phyloP scores from a whole-genome alignment of 1,140 invertebrate genomes.

The Globodera ellingtonae region DNA sequence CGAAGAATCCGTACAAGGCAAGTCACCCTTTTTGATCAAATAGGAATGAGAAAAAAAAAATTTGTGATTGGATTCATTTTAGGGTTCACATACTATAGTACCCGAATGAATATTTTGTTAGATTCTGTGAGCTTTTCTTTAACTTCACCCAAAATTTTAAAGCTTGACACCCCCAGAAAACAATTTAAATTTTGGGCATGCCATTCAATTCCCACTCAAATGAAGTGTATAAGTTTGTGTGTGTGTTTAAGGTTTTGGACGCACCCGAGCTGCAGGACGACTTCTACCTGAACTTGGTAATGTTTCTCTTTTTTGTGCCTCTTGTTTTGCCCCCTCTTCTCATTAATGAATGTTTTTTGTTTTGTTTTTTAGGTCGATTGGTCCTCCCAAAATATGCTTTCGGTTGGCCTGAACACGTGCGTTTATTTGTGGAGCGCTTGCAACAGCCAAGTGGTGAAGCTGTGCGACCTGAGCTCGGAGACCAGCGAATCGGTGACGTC shows the following conservation, averaged over 20 bases:
- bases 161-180: no score
- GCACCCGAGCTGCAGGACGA: constrained; percentile 98
- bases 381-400: constrained; percentile 97
- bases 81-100: no score
- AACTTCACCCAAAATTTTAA: constrained; percentile 68
- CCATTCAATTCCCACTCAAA: no score
- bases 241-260: constrained; percentile 80
- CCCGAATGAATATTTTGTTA: no score
- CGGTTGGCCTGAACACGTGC: constrained; percentile 95
- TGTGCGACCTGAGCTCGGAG: constrained; percentile 91
- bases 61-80: no score
- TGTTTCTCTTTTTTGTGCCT: not conserved
- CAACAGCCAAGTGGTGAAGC: constrained; percentile 92
- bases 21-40: not conserved
- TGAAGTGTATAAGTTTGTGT: no score
- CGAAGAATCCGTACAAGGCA: constrained; percentile 64
- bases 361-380: constrained; percentile 77
- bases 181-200: no score
- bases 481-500: constrained; percentile 88
- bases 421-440: constrained; percentile 99
- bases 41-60: no score
- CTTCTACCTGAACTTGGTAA: constrained; percentile 91
- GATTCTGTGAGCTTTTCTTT: not conserved
- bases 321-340: no score
- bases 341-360: not conserved